Base-by-base conservation (phyloP, 1,140 invertebrate genomes). In the Apis cerana region DNA sequence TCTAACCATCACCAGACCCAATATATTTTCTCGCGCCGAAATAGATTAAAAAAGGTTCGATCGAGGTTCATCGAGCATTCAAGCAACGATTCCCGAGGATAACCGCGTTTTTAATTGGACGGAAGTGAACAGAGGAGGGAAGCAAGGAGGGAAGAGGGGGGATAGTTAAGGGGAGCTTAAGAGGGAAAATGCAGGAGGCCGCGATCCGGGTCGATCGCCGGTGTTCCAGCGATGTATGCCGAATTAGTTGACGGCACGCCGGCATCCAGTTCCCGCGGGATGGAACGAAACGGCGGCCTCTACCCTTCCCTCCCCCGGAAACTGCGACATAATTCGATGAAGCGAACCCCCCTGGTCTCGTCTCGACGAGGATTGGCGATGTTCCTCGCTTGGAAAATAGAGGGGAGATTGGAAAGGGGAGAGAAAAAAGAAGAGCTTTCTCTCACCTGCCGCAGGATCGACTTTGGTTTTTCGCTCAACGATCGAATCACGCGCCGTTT, bases 201-300 rank as follows among this genome's bases (percentile, higher is more conserved):
- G 61, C 65, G 54, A 78, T 78, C 50, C 79, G 48, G 79, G 71
- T 75, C 79, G 71, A 67, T 61, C 33, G 33, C 33, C 33, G 33
- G 79, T 80, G 79, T 75, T 75, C 52, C 79, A 50, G 43, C 79
- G 61, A 75, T 74, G 79, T 75, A 75, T 67, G 61, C 79, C 71
- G 79, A 81, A 81, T 81, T 81, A 75, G 71, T 75, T 75, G 79
- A 81, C 71, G 79, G 79, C 79, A 75, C 79, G 65, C 74, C 54
- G 75, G 81, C 75, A 70, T 69, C 67, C 62, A 17, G 56, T n/a
- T 78, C 81, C 75, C 67, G 54, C 27, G 75, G 58, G 81, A 77
- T 19, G 21, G 27, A 71, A 71, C 59, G 67, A 68, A 61, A 54
- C 75, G 80, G 62, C 54, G 75, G 48, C 5, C 33, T 5, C 33